phyloP scores from a whole-genome alignment of 1,140 invertebrate species.

The Drepana arcuata region DNA sequence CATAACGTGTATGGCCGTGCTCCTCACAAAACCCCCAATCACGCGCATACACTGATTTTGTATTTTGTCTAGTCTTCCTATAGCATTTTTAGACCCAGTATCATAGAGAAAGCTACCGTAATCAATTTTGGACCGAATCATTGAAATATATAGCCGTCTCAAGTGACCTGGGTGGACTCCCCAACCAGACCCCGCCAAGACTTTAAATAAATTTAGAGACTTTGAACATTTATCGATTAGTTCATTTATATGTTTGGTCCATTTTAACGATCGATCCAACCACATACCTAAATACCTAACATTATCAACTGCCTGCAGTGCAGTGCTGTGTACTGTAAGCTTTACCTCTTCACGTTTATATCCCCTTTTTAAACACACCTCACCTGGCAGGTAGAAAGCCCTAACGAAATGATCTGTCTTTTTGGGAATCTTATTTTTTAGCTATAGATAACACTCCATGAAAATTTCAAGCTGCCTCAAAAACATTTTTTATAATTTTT shows the following conservation, averaged over 20 bases:
- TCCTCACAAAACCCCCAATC: constrained; percentile 2
- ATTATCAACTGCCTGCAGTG: too few relatives aligned
- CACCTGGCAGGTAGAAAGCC: too few relatives aligned
- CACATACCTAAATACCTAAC: not conserved
- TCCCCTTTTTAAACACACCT: too few relatives aligned
- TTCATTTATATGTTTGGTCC: not conserved
- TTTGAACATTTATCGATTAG: not conserved
- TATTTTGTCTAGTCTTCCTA: not conserved
- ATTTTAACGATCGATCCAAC: not conserved
- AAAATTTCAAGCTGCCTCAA: too few relatives aligned
- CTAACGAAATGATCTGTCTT: too few relatives aligned
- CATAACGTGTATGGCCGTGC: constrained; percentile 3
- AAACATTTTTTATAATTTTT: too few relatives aligned
- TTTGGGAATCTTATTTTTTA: too few relatives aligned
- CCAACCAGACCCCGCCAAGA: not conserved
- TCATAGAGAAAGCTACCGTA: not conserved
- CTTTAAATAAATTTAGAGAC: not conserved
- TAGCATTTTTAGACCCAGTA: not conserved
- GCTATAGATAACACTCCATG: too few relatives aligned
- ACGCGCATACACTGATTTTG: constrained; percentile 1
- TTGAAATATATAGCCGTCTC: not conserved
- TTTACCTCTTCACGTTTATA: too few relatives aligned
- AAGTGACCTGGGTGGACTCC: not conserved
- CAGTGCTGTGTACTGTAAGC: too few relatives aligned
- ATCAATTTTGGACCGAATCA: not conserved